Base-by-base conservation (phyloP, 2,888 invertebrate species). In the Coelopa pilipes region DNA sequence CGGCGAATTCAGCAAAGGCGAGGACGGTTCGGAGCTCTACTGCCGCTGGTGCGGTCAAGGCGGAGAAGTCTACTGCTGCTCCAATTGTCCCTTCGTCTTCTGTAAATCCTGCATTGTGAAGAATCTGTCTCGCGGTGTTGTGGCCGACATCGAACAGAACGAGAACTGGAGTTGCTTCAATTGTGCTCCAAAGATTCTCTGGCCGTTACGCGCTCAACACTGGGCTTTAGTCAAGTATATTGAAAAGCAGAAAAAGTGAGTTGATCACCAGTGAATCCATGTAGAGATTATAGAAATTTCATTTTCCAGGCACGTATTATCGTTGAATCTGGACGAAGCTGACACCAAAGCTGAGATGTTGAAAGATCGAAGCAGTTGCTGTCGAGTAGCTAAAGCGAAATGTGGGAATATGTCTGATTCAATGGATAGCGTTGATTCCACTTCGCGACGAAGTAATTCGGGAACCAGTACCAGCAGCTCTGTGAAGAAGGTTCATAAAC, bases 1-100 rank as follows among this genome's bases (percentile, higher is more conserved):
- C 84, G 94, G 94, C 7, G 93, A 93, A 80, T 94, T 94, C 85
- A 93, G 93, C 75, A 93, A 93, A 87, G 94, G 94, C 68, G 94
- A 94, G 84, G 94, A 94, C 88, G 93, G 93, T 34, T 94, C 94
- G 17, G 94, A 94, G 84, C 87, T 94, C 76, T 94, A 94, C 82
- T 94, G 94, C 80, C 90, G 94, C 67, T 94, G 94, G 94, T 94
- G 94, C 82, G 94, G 94, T 0, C 94, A 94, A 85, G 94, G 91
- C 5, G 93, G 93, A 5, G 92, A 92, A 86, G 93, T 94, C 0
- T 92, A 93, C 81, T 94, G 94, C 82, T 94, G 94, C 82, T 92
- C 94, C 1, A 90, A 90, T 76, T 94, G 94, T 77, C 91, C 92
- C 66, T 92, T 90, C 87, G 93, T 93, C 0, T 93, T 93, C 84